Conservation (phyloP, 2,113 vertebrate genomes). For the Tringa solitaria region DNA sequence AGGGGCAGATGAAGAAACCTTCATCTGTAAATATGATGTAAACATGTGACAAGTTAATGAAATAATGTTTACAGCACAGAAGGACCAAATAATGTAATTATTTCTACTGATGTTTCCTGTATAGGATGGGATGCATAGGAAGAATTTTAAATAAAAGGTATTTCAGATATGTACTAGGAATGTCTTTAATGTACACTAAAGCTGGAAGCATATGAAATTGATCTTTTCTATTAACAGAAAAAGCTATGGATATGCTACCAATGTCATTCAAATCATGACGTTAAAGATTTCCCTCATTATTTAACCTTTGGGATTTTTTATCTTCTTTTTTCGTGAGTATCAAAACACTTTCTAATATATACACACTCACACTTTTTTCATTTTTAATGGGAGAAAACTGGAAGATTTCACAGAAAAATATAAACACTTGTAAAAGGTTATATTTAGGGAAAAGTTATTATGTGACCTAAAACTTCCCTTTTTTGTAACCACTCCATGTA, state of each 20-base stretch:
- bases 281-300: neutral
- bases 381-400: neutral
- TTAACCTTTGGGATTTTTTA: neutral
- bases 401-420: neutral
- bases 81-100: neutral
- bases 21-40: neutral
- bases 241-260: neutral
- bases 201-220: neutral
- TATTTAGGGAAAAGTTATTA: neutral
- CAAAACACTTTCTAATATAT: neutral
- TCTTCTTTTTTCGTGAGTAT: neutral
- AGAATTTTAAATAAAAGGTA: neutral
- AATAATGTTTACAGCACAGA: neutral
- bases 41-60: neutral
- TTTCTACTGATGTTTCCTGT: neutral
- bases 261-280: neutral
- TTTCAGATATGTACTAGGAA: neutral
- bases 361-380: rapidly evolving
- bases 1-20: neutral
- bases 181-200: neutral
- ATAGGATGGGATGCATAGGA: neutral
- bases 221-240: neutral
- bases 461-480: neutral
- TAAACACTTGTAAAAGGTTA: neutral
- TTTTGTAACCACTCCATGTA: neutral